A percentile compares a stretch with the other conserved stretches of the same genome.
Conservation (phyloP, 1,140 invertebrate species). For the Sycophila sp. region DNA sequence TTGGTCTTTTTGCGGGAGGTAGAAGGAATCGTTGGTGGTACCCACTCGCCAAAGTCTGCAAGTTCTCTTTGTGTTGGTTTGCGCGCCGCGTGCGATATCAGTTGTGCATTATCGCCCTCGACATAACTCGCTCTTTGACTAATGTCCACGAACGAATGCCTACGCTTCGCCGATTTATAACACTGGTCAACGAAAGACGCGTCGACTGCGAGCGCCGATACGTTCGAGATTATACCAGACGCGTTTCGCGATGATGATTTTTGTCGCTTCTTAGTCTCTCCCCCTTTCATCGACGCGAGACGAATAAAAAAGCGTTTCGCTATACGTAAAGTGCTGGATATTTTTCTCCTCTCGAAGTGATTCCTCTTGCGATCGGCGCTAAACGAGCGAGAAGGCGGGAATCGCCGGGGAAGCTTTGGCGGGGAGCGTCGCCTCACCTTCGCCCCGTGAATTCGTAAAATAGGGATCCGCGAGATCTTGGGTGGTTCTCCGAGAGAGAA, state of each 20-base stretch:
- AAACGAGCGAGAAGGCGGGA: background rate
- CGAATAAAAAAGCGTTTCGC: no score
- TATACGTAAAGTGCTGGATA: no score
- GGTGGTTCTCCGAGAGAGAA: background rate
- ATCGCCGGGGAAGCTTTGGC: background rate
- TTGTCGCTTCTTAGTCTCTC: background rate
- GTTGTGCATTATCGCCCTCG: conserved; percentile 63
- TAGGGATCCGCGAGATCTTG: conserved; percentile 53
- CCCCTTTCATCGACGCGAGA: no score
- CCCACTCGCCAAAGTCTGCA: background rate
- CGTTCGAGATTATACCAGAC: conserved; percentile 67
- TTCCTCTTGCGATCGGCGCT: no score
- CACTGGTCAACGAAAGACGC: conserved; percentile 65
- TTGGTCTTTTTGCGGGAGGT: no score
- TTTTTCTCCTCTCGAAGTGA: no score
- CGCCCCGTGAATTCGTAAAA: conserved; percentile 62
- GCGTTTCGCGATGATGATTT: conserved; percentile 41
- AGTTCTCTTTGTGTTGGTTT: background rate
- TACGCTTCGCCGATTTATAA: conserved; percentile 67
- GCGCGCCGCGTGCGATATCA: conserved; percentile 56
- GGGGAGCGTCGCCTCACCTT: conserved; percentile 19
- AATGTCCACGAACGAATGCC: conserved; percentile 66
- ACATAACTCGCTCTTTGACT: conserved; percentile 64
- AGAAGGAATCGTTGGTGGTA: conserved; percentile 13
- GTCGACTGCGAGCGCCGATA: conserved; percentile 66